These are phyloP conservation scores for Leptodactylus fallax DNA, from an alignment of 2,797 vertebrate species.

Conservation along the genomic window DNA sequence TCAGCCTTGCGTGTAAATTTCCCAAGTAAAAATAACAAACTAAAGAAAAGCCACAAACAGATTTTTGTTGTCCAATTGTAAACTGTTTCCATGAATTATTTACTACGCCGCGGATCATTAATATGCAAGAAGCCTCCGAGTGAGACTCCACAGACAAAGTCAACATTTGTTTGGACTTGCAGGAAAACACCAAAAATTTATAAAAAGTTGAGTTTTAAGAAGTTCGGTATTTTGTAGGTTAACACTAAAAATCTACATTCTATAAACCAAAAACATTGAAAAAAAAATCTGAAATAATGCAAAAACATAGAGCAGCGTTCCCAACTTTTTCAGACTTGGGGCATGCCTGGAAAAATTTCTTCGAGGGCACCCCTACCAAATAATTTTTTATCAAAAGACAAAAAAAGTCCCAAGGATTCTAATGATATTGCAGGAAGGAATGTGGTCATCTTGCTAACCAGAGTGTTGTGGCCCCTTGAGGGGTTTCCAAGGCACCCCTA, in stretches of 20 bases:
- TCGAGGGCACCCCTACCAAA: no score
- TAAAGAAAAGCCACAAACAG: constrained; percentile 45
- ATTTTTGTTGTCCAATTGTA: constrained; percentile 38
- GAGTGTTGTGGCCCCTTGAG: no score
- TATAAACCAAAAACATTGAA: not conserved
- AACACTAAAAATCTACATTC: not conserved
- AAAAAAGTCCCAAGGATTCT: no score
- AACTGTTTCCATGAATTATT: constrained; percentile 56
- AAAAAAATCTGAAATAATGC: not conserved
- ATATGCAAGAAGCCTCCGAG: constrained; percentile 55
- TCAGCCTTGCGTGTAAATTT: constrained; percentile 45
- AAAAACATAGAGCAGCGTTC: not conserved
- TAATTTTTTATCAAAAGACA: no score
- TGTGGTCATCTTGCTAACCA: no score
- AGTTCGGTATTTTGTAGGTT: not conserved
- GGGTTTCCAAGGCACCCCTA: no score
- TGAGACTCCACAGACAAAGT: constrained; percentile 23
- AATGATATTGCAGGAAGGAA: no score
- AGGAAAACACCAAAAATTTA: constrained; percentile 6
- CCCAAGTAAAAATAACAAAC: constrained; percentile 46
- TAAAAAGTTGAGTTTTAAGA: not conserved
- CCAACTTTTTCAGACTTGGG: no score
- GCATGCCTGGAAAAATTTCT: no score
- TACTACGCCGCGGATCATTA: constrained; percentile 39
- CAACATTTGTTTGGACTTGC: constrained; percentile 7